Conservation (phyloP, 2,113 vertebrate genomes). For the Austrofundulus limnaeus region DNA sequence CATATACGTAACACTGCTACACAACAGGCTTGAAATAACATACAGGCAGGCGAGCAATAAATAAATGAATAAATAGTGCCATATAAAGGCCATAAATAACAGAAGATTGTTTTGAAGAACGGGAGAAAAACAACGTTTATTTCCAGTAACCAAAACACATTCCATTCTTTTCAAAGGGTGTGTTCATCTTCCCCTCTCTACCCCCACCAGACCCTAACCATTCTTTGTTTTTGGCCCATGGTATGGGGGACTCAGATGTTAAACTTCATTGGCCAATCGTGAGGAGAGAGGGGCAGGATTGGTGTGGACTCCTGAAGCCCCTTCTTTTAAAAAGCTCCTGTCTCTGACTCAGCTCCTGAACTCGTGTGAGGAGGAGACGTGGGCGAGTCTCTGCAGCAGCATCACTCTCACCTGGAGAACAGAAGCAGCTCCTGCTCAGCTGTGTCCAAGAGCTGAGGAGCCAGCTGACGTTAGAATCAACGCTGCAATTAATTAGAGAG, state of each 20-base stretch:
- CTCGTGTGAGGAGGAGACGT: constrained; percentile 59
- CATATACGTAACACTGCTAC: constrained; percentile 1
- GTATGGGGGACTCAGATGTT: constrained; percentile 76
- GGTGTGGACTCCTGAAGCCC: constrained; percentile 65
- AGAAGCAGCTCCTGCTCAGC: constrained; percentile 3
- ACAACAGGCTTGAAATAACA: not conserved
- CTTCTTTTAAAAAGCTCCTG: constrained; percentile 78
- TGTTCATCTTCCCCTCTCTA: constrained; percentile 8
- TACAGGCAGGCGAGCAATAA: not conserved
- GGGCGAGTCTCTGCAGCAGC: constrained; percentile 38
- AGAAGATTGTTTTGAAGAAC: not conserved
- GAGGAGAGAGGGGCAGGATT: constrained; percentile 78
- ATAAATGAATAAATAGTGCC: constrained; percentile 12
- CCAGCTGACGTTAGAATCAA: not conserved
- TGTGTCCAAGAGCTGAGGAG: constrained; percentile 10
- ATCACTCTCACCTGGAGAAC: constrained; percentile 61
- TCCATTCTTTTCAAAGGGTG: not conserved
- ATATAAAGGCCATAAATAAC: too few relatives aligned
- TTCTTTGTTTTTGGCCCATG: constrained; percentile 59
- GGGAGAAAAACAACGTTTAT: constrained; percentile 32
- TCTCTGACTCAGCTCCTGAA: constrained; percentile 61
- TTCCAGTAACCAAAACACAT: constrained; percentile 12
- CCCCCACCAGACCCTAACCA: constrained; percentile 52
- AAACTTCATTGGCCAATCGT: constrained; percentile 75
- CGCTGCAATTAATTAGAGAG: constrained; percentile 6